phyloP scores from a whole-genome alignment of 2,113 vertebrate genomes.

The Neolamprologus toae region DNA sequence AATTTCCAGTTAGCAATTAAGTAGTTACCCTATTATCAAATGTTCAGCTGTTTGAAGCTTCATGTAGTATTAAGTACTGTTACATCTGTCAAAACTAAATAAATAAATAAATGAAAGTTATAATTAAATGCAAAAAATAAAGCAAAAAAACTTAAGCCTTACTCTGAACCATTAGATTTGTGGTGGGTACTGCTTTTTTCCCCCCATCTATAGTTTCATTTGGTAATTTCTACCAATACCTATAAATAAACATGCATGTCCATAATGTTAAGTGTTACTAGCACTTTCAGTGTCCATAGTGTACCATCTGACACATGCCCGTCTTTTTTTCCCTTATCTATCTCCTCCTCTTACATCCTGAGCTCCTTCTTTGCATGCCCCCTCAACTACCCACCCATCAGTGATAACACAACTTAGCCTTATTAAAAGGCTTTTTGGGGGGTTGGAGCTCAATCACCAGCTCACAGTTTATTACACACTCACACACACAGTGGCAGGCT shows the following conservation, averaged over 20 bases:
- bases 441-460: neutral
- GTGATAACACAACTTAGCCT: slow-evolving; percentile 27
- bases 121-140: neutral
- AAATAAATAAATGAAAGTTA: neutral
- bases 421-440: slow-evolving; percentile 1
- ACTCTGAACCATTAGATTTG: neutral
- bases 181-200: neutral
- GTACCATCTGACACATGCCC: neutral
- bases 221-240: neutral
- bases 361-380: neutral
- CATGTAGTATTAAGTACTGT: neutral
- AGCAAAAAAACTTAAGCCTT: neutral
- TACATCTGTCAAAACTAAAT: neutral
- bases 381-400: neutral
- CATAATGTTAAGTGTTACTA: neutral
- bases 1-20: neutral
- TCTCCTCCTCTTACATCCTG: neutral
- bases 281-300: neutral
- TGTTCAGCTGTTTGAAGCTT: neutral
- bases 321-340: neutral
- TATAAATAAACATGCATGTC: neutral
- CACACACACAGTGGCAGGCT: neutral
- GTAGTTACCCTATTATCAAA: neutral
- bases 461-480: neutral
- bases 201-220: neutral